Percentiles rank a stretch among this genome's conserved stretches.
phyloP scores from a whole-genome alignment of 2,888 invertebrate species.

The Caenorhabditis sp. region DNA sequence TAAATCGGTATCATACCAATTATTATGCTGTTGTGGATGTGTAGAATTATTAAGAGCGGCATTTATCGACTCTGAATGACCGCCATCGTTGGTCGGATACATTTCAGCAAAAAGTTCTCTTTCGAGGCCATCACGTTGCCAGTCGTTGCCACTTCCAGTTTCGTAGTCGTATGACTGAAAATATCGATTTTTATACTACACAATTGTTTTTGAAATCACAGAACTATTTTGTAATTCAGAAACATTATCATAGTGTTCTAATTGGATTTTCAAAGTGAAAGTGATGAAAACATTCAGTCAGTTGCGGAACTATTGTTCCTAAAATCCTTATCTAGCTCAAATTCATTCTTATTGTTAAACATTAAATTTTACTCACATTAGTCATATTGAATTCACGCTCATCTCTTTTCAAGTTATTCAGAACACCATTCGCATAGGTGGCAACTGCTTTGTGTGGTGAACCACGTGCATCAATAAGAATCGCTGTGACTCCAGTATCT shows the following conservation, averaged over 20 bases:
- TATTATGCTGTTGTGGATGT: slow-evolving; percentile 45
- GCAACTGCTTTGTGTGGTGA: slow-evolving; percentile 48
- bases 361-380: not conserved
- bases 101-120: slow-evolving; percentile 68
- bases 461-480: slow-evolving; percentile 41
- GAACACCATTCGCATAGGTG: slow-evolving; percentile 67
- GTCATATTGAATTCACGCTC: slow-evolving; percentile 12
- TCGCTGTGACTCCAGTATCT: slow-evolving; percentile 37
- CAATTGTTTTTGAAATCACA: not conserved
- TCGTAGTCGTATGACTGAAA: slow-evolving; percentile 43
- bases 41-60: slow-evolving; percentile 27
- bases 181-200: not conserved
- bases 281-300: no score
- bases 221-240: no score
- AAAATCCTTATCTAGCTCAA: no score
- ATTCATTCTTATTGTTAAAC: no score
- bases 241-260: no score
- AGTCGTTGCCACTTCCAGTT: slow-evolving; percentile 38
- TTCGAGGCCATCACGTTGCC: slow-evolving; percentile 66
- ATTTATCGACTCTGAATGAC: slow-evolving; percentile 37
- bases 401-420: slow-evolving; percentile 62
- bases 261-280: no score
- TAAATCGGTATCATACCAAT: slow-evolving; percentile 67
- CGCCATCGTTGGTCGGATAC: slow-evolving; percentile 52
- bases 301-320: no score